A percentile compares a stretch with the other conserved stretches of the same genome.
Evolutionary conservation across 2,888 invertebrate species (phyloP).

Genomic region (Rhogogaster chlorosoma): DNA sequence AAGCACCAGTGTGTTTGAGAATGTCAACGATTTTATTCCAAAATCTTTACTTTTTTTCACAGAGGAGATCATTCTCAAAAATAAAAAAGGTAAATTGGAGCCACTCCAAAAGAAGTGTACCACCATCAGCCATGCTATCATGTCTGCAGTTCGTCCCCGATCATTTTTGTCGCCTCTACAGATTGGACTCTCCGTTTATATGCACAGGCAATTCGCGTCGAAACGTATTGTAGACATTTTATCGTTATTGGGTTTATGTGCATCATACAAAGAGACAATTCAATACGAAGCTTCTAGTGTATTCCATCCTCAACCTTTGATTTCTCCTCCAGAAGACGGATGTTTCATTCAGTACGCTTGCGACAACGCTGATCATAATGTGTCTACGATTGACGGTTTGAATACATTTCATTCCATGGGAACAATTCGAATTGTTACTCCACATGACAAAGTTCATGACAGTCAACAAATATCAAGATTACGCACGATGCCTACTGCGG

Average conservation of each 20-base stretch:
- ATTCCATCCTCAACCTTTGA: conserved; percentile 60
- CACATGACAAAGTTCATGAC: conserved; percentile 59
- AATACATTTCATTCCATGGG: conserved; percentile 68
- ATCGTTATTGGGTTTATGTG: conserved; percentile 53
- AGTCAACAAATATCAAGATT: conserved; percentile 56
- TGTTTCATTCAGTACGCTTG: conserved; percentile 62
- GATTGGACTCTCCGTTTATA: conserved; percentile 29
- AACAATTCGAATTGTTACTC: conserved; percentile 64
- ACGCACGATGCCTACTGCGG: conserved; percentile 31
- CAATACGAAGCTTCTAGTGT: conserved; percentile 63
- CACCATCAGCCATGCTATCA: conserved; percentile 29
- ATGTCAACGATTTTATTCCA: conserved; percentile 76
- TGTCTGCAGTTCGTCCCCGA: conserved; percentile 31
- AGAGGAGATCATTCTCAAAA: conserved; percentile 31
- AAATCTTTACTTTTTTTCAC: conserved; percentile 57
- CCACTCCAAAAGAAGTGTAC: conserved; percentile 35
- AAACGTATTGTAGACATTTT: conserved; percentile 46
- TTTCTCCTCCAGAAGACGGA: conserved; percentile 62
- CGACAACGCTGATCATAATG: conserved; percentile 68
- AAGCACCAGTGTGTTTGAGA: conserved; percentile 72
- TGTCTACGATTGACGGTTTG: conserved; percentile 64
- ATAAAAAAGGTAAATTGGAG: conserved; percentile 19
- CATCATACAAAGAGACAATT: conserved; percentile 62
- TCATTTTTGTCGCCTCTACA: conserved; percentile 43
- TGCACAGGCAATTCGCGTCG: conserved; percentile 35